Evolutionary conservation across 2,888 invertebrate species (phyloP).

Genomic region (Agrilus cyanescens): DNA sequence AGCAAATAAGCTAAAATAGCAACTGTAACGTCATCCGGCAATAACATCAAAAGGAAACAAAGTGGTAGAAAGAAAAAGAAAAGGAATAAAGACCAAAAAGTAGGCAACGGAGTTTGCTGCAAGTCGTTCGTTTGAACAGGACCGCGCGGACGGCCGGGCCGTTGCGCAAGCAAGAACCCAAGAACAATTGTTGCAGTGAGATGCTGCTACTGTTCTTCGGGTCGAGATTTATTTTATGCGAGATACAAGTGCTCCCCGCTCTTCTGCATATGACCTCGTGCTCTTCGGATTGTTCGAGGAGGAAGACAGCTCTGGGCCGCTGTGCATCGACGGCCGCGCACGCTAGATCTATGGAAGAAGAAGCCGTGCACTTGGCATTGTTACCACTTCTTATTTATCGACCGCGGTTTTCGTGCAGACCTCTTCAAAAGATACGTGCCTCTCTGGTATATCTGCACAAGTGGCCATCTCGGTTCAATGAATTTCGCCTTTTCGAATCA

Average conservation of each 20-base stretch:
- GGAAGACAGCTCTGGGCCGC: constrained; percentile 18
- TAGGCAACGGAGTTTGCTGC: too few species aligned
- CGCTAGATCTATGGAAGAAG: constrained; percentile 26
- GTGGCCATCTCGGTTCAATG: too few species aligned
- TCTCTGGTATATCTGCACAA: too few species aligned
- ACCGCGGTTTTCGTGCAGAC: constrained; percentile 18
- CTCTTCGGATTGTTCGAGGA: constrained; percentile 22
- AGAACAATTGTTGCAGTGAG: constrained; percentile 35
- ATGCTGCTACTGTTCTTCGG: constrained; percentile 34
- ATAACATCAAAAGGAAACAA: too few species aligned
- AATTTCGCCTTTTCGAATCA: too few species aligned
- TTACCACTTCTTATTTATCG: constrained; percentile 35
- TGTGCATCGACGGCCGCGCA: constrained; percentile 23
- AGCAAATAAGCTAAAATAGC: too few species aligned
- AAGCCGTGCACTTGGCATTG: constrained; percentile 33
- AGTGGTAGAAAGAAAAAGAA: too few species aligned
- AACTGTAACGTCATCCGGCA: too few species aligned
- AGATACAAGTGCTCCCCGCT: constrained; percentile 23
- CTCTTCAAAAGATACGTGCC: too few species aligned
- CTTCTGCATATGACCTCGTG: constrained; percentile 16
- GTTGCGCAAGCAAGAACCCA: constrained; percentile 24
- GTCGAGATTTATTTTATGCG: constrained; percentile 33
- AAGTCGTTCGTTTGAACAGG: too few species aligned
- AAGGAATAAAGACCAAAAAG: too few species aligned
- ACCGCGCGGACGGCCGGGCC: too few species aligned